Percentiles rank a stretch among this genome's conserved stretches.
These are phyloP conservation scores for Notodonta dromedarius DNA, from an alignment of 2,888 invertebrate species.

Conservation along the genomic window DNA sequence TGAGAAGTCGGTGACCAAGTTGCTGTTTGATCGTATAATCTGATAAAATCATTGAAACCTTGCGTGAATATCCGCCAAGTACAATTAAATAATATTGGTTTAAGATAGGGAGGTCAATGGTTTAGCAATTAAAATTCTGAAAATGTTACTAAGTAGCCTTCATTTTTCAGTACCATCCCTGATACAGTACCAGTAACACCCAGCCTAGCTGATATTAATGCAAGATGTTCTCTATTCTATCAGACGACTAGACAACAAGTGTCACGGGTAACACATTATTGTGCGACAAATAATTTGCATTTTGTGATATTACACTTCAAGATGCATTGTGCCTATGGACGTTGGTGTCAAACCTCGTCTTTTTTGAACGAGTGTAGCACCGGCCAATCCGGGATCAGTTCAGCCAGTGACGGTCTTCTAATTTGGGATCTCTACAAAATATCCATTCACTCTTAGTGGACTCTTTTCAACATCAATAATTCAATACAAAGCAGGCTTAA, in stretches of 20 bases:
- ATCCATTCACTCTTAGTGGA: conserved; percentile 69
- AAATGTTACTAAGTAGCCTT: too few species aligned
- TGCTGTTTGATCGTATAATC: conserved; percentile 50
- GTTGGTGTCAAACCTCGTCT: conserved; percentile 91
- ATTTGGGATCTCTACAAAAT: conserved; percentile 82
- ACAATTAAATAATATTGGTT: conserved; percentile 7
- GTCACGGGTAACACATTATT: conserved; percentile 49
- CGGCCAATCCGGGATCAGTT: conserved; percentile 98
- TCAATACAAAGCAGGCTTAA: not conserved
- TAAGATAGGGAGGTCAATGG: not conserved
- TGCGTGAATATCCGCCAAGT: conserved; percentile 37
- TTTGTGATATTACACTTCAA: conserved; percentile 70
- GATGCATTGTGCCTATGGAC: conserved; percentile 75
- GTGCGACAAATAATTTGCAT: conserved; percentile 71
- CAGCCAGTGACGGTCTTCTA: conserved; percentile 95
- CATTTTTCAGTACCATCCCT: too few species aligned
- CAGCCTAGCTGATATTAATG: conserved; percentile 35
- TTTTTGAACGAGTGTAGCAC: conserved; percentile 92
- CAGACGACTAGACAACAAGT: conserved; percentile 55
- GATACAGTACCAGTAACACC: too few species aligned
- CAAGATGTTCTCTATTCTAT: conserved; percentile 48
- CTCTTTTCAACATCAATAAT: conserved; percentile 12
- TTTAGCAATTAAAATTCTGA: not conserved
- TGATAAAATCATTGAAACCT: conserved; percentile 40
- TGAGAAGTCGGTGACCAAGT: conserved; percentile 55